These are phyloP conservation scores for Australoheros scitulus DNA, from an alignment of 2,113 vertebrate species.

Conservation along the genomic window DNA sequence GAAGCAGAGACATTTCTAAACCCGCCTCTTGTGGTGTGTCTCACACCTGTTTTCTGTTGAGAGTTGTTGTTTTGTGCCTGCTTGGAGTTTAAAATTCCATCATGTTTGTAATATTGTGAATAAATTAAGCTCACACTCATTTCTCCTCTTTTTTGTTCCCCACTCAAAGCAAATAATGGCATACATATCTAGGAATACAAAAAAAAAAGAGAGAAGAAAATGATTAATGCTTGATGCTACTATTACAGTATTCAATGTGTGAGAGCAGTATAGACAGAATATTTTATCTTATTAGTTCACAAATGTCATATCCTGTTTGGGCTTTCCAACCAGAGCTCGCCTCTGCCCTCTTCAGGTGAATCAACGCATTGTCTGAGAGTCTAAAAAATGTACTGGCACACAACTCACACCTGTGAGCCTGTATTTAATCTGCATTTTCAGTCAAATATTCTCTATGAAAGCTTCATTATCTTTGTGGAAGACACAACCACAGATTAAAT, in stretches of 20 bases:
- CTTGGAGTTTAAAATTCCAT: conserved; percentile 66
- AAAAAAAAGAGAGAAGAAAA: neutral
- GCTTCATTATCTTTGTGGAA: no score
- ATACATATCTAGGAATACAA: neutral
- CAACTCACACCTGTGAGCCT: neutral
- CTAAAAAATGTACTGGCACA: neutral
- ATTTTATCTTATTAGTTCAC: neutral
- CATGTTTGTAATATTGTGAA: conserved; percentile 77
- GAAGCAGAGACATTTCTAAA: conserved; percentile 28
- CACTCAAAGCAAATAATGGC: neutral
- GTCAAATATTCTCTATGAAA: no score
- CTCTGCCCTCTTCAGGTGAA: conserved; percentile 60
- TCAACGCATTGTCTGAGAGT: neutral
- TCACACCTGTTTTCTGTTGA: conserved; percentile 23
- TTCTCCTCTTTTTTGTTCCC: neutral
- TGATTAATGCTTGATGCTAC: neutral
- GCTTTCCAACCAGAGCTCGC: conserved; percentile 13
- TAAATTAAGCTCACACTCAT: conserved; percentile 72
- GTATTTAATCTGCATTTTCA: neutral
- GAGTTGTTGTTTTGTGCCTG: conserved; percentile 63
- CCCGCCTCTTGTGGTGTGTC: conserved; percentile 14
- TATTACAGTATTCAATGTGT: neutral
- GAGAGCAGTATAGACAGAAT: neutral
- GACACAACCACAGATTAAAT: no score
- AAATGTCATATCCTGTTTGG: neutral